Evolutionary conservation across 2,888 invertebrate species (phyloP).

Genomic region (Scaptomyza tumidula): DNA sequence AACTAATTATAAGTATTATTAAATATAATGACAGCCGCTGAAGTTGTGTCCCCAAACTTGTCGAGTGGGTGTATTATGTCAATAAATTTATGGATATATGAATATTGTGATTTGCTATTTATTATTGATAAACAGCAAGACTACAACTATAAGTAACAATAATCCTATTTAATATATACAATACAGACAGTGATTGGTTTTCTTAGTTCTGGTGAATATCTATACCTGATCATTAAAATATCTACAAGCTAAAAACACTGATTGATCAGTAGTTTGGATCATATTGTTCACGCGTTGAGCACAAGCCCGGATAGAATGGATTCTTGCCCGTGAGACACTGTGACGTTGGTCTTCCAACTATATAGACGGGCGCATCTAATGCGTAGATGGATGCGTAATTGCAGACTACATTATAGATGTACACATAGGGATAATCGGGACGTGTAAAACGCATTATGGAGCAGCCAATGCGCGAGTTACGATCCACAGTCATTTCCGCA

Average conservation of each 20-base stretch:
- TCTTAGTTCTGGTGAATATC: slow-evolving; percentile 57
- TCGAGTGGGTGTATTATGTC: slow-evolving; percentile 20
- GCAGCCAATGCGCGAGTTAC: slow-evolving; percentile 82
- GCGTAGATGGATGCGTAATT: slow-evolving; percentile 84
- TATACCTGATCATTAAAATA: slow-evolving; percentile 55
- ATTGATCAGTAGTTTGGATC: slow-evolving; percentile 80
- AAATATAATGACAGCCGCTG: slow-evolving; percentile 34
- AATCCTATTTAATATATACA: slow-evolving; percentile 58
- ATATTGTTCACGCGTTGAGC: slow-evolving; percentile 77
- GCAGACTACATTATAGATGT: slow-evolving; percentile 82
- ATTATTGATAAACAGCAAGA: slow-evolving; percentile 50
- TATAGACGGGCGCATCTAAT: slow-evolving; percentile 80
- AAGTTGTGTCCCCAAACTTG: slow-evolving; percentile 28
- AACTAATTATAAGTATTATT: slow-evolving; percentile 50
- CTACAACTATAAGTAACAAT: slow-evolving; percentile 48
- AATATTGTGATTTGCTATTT: slow-evolving; percentile 47
- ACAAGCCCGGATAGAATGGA: slow-evolving; percentile 82
- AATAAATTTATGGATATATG: slow-evolving; percentile 36
- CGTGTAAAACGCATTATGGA: slow-evolving; percentile 82
- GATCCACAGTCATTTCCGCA: slow-evolving; percentile 83
- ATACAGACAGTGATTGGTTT: slow-evolving; percentile 35
- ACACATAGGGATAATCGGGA: slow-evolving; percentile 75
- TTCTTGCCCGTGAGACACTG: slow-evolving; percentile 81
- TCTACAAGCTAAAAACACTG: slow-evolving; percentile 3
- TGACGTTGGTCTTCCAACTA: slow-evolving; percentile 74